Base-by-base conservation (phyloP, 2,113 vertebrate genomes). In the Petroica traversi region DNA sequence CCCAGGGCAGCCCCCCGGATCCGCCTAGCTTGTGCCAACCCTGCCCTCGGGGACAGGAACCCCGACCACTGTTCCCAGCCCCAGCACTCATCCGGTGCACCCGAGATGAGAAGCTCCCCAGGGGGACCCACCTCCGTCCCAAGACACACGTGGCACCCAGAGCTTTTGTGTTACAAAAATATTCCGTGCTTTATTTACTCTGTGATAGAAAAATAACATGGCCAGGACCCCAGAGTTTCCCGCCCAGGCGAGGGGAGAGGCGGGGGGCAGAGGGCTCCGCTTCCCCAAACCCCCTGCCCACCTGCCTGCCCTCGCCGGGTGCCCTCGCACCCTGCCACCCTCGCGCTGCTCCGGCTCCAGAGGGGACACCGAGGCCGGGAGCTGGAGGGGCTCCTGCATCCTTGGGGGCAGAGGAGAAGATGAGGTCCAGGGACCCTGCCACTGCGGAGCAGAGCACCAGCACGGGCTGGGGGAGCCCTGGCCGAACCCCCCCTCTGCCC, bases 161-260 rank as follows among this genome's bases (percentile, higher is more conserved):
- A 97, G 91, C 92, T 97, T 94, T 96, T 97, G 97, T 98, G 97
- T 97, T 98, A 98, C 95, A 98, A 98, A 98, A 98, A 98, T 97
- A 98, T 84, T 97, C 95, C 93, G 96, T 95, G 91, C 91, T 97
- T 98, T 98, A 98, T 98, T 98, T 97, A 97, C 96, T 97, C 92
- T 94, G 94, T 96, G 88, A 82, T 98, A 98, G 97, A 98, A 98
- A 98, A 98, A 98, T 98, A 98, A 98, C 92, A 95, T 92, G 92
- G 97, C 96, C 84, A 89, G 89, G 88, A 85, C 91, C 74, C 73
- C 95, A 86, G 88, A 95, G 94, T 95, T 90, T 88, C 96, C 72
- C 7, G 16, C 57, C 64, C 48, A 68, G 83, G 81, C 14, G 0
- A 54, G 45, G 51, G 49, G 41, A 68, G 49, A 49, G 52, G 54